Evolutionary conservation across 92 coral and sea anemone genomes (phyloP).

Genomic region (Pocillopora meandrina): DNA sequence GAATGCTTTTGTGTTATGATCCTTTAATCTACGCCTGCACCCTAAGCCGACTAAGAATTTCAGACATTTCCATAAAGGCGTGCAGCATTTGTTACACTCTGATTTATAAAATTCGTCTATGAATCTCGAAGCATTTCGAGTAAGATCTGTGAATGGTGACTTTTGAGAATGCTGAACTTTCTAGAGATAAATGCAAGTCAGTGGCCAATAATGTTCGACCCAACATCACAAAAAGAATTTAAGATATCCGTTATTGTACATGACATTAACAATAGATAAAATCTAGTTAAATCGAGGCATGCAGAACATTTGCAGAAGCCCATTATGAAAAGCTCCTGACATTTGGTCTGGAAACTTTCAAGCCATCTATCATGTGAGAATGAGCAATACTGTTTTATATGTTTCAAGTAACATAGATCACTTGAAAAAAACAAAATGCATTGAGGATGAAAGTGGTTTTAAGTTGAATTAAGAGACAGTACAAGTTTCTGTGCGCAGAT

Average conservation of each 20-base stretch:
- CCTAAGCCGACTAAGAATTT: constrained; percentile 19
- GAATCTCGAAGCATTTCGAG: not conserved
- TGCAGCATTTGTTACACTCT: not conserved
- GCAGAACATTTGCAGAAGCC: no score
- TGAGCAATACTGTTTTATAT: not conserved
- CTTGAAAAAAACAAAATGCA: not conserved
- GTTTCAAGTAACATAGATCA: not conserved
- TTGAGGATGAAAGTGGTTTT: no score
- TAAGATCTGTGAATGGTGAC: not conserved
- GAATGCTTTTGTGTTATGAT: constrained; percentile 11
- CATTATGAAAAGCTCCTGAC: not conserved
- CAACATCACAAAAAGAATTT: not conserved
- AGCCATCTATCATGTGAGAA: not conserved
- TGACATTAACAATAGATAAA: not conserved
- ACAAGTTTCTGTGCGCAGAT: no score
- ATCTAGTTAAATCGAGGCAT: not conserved
- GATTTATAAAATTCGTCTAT: not conserved
- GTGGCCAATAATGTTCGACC: no score
- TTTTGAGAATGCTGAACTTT: not conserved
- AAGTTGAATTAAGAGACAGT: no score
- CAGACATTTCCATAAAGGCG: constrained; percentile 5
- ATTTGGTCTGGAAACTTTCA: not conserved
- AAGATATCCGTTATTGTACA: not conserved
- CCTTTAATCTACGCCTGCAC: constrained; percentile 14
- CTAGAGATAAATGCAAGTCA: no score